Evolutionary conservation across 1,140 invertebrate genomes (phyloP).

Genomic region (Chionoecetes opilio): DNA sequence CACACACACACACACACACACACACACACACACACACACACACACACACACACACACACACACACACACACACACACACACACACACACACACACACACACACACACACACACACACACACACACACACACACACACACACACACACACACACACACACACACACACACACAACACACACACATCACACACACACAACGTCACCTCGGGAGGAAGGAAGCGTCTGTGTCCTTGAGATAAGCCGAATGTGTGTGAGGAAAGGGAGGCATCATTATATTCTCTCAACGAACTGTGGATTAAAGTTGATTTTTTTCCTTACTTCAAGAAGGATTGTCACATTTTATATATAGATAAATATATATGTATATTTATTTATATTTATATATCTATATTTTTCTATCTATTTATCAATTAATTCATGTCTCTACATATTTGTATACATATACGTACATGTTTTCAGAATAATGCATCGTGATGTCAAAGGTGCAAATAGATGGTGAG

Average conservation of each 20-base stretch:
- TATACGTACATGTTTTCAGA: slow-evolving; percentile 43
- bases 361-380: slow-evolving; percentile 35
- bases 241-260: slow-evolving; percentile 9
- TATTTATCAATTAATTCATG: slow-evolving; percentile 41
- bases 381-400: slow-evolving; percentile 49
- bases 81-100: slow-evolving; percentile 32
- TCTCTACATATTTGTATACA: slow-evolving; percentile 46
- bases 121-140: background rate
- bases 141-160: background rate
- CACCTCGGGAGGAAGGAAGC: slow-evolving; percentile 16
- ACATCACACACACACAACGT: background rate
- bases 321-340: background rate
- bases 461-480: background rate
- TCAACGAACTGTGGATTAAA: slow-evolving; percentile 22
- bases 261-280: background rate
- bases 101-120: background rate
- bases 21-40: background rate
- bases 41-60: slow-evolving; percentile 31
- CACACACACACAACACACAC: background rate
- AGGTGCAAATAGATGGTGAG: background rate
- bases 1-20: slow-evolving; percentile 27
- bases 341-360: slow-evolving; percentile 8
- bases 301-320: background rate
- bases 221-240: too few species aligned
- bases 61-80: slow-evolving; percentile 21